Evolutionary conservation across 2,797 vertebrate species (phyloP), one percentile per base, ranked within the genome.

Genomic region (Hippoglossus hippoglossus): DNA sequence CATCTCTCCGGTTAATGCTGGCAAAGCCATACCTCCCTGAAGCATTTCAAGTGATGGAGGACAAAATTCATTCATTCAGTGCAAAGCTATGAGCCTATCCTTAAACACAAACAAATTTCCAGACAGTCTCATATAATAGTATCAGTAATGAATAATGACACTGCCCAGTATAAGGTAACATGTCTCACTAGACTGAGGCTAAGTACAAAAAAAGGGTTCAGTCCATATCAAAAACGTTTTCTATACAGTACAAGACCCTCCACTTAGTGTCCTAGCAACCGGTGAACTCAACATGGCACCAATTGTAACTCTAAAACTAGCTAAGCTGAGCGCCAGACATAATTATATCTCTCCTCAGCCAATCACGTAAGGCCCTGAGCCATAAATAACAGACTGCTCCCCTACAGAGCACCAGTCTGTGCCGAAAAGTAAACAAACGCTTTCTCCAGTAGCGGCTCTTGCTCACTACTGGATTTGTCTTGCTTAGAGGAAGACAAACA

Each of bases 381-480:
- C 91, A 93, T 92, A 93, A 93, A 94, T 91, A 93, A 92, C 88
- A 92, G 83, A 80, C 81, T 83, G 87, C 85, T 91, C 84, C 88
- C 90, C 88, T 83, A 90, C 90, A 87, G 87, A 92, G 90, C 82
- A 79, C 78, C 86, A 83, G 89, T 85, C 86, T 87, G 81, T 75
- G 82, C 81, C 26, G 66, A 89, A 93, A 93, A 93, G 85, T 93
- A 91, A 94, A 93, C 91, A 94, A 92, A 90, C 83, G 86, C 89
- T 92, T 91, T 92, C 85, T 84, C 83, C 85, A 81, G 86, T 63
- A 81, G 88, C 73, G 19, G 77, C 83, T 85, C 82, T 80, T 36
- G 72, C 59, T 91, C 85, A 67, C 85, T 83, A 82, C 83, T 87
- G 83, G 75, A 89, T 80, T 73, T 39, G 62, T 71, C 65, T 60